Conservation (phyloP, 2,888 invertebrate genomes). For the Hirtodrosophila histrioides region DNA sequence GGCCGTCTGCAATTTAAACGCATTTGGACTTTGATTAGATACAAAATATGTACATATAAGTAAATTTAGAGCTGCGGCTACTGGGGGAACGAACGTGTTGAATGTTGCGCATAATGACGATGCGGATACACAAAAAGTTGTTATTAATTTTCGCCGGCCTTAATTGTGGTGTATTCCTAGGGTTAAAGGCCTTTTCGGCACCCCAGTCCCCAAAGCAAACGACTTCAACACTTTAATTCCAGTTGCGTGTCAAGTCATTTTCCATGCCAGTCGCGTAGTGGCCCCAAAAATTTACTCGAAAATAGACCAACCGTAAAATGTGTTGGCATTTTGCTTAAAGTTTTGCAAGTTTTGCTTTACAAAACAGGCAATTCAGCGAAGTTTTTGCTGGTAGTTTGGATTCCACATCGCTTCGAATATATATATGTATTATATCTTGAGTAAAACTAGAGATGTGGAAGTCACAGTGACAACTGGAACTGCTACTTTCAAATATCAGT, state of each 20-base stretch:
- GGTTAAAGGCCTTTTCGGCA: constrained; percentile 33
- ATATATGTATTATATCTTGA: too few species aligned
- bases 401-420: too few species aligned
- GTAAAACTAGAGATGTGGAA: too few species aligned
- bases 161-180: constrained; percentile 9
- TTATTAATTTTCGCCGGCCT: constrained; percentile 23
- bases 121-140: constrained; percentile 4
- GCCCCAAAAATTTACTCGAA: constrained; percentile 32
- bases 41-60: constrained; percentile 19
- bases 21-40: constrained; percentile 60
- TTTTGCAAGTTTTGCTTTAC: constrained; percentile 43
- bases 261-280: constrained; percentile 40
- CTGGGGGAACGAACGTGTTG: constrained; percentile 9
- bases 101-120: constrained; percentile 3
- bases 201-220: constrained; percentile 16
- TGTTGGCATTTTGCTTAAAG: constrained; percentile 32
- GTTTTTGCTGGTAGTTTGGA: too few species aligned
- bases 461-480: too few species aligned
- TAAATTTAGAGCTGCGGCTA: constrained; percentile 18
- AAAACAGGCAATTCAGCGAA: constrained; percentile 21
- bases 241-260: constrained; percentile 36
- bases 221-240: constrained; percentile 17
- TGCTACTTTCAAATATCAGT: too few species aligned
- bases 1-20: constrained; percentile 42
- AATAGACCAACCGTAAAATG: constrained; percentile 49